Evolutionary conservation across 1,140 invertebrate genomes (phyloP), one percentile per base, ranked within the genome.

Genomic region (Drosophila takahashii): DNA sequence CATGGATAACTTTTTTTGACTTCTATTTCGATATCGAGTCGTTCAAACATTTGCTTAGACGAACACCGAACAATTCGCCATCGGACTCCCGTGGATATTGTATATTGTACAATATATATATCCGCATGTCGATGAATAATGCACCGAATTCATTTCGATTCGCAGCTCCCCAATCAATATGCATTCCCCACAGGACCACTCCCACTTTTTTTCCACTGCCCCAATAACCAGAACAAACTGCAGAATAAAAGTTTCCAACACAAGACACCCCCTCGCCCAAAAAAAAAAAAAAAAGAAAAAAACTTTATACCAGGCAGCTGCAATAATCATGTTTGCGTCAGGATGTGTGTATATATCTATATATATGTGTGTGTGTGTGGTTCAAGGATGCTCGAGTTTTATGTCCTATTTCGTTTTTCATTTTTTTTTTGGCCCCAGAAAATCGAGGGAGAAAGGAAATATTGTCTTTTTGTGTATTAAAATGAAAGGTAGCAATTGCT

Each of bases 111-210:
- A 6, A 27, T 8, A 16, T 37, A 34, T 11, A 44, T 32, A 34
- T 42, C 3, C 15, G 26, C 37, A 39, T 16, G 16, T 8, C 56
- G 26, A 65, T 67, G 64, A 67, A 65, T 65, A 65, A 51, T 66
- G 64, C 60, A 66, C 64, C 36, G 45, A 67, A 66, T 52, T 58
- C 29, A 58, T 58, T 67, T 52, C 62, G 34, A 29, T 27, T 37
- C 62, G 60, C 27, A 67, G 18, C 37, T 64, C 62, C 62, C 64
- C 36, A 67, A 66, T 67, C 64, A 67, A 67, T 67, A 67, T 52
- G 58, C 61, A 64, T 65, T 37, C 37, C 51, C 45, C 48, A 18
- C 45, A 66, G 45, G 60, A 66, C 59, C 61, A 9, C 9, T n/a
- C 11, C 18, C 51, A 8, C 16, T 22, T 37, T 36, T 22, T 36